A percentile compares a stretch with the other conserved stretches of the same genome.
Evolutionary conservation across 2,113 vertebrate species (phyloP).

Genomic region (Vimba vimba): DNA sequence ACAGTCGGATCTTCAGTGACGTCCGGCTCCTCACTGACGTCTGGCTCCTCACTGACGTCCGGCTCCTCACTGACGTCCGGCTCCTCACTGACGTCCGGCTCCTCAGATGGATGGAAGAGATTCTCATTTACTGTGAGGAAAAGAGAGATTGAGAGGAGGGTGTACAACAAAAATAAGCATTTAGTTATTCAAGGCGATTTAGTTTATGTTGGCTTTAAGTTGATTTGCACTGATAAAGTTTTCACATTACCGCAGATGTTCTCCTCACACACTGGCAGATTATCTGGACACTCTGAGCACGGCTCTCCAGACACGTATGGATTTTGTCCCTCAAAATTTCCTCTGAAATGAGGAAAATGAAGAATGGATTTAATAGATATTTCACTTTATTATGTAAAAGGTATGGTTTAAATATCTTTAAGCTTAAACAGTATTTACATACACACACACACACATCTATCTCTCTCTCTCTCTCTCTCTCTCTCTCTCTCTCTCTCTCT

Average conservation of each 20-base stretch:
- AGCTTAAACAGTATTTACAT: too few relatives aligned
- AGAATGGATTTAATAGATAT: not conserved
- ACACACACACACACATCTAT: too few relatives aligned
- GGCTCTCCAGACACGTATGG: constrained; percentile 54
- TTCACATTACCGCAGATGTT: too few relatives aligned
- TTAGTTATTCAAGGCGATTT: not conserved
- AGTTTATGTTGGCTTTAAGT: not conserved
- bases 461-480: too few relatives aligned
- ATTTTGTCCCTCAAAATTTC: constrained; percentile 10
- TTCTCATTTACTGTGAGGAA: not conserved
- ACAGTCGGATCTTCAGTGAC: not conserved
- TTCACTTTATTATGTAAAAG: too few relatives aligned
- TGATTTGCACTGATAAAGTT: not conserved
- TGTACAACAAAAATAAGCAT: not conserved
- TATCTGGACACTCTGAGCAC: constrained; percentile 58
- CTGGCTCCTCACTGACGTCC: too few relatives aligned
- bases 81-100: not conserved
- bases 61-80: too few relatives aligned
- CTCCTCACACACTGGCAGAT: not conserved
- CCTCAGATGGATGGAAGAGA: not conserved
- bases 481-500: too few relatives aligned
- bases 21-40: not conserved
- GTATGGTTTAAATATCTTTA: too few relatives aligned
- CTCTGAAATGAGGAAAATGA: constrained; percentile 48
- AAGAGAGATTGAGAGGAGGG: not conserved